Evolutionary conservation across 1,140 invertebrate species (phyloP).

Genomic region (Pemphigus obesinymphae): DNA sequence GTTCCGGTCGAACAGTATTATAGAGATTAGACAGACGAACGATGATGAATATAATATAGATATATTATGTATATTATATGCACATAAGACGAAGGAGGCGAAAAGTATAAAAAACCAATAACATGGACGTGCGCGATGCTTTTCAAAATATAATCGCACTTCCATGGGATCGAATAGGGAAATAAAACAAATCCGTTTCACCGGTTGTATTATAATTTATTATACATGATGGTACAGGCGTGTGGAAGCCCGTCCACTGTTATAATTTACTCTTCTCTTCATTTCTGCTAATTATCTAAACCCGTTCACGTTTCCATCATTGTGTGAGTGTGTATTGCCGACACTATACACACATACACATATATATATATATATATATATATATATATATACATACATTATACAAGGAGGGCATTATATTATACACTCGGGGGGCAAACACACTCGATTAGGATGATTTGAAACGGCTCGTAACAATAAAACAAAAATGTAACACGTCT

Average conservation of each 20-base stretch:
- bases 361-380: no score
- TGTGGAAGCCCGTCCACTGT: background rate
- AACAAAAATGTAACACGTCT: constrained; percentile 25
- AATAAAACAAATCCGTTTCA: background rate
- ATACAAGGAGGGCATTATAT: background rate
- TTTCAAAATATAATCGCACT: background rate
- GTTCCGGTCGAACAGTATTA: background rate
- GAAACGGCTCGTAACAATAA: constrained; percentile 22
- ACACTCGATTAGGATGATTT: constrained; percentile 4
- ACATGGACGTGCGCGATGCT: background rate
- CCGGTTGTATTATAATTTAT: background rate
- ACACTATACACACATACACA: background rate
- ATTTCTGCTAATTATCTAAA: constrained; percentile 9
- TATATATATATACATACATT: background rate
- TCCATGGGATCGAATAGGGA: no score
- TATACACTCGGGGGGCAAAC: background rate
- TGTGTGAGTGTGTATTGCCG: background rate
- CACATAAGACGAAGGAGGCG: background rate
- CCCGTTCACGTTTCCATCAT: background rate
- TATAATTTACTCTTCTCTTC: background rate
- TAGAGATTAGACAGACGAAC: background rate
- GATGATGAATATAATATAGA: background rate
- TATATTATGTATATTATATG: background rate
- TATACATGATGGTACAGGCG: background rate
- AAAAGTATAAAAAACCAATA: background rate